Base-by-base conservation (phyloP, 2,888 invertebrate species). In the Pasiphila rectangulata region DNA sequence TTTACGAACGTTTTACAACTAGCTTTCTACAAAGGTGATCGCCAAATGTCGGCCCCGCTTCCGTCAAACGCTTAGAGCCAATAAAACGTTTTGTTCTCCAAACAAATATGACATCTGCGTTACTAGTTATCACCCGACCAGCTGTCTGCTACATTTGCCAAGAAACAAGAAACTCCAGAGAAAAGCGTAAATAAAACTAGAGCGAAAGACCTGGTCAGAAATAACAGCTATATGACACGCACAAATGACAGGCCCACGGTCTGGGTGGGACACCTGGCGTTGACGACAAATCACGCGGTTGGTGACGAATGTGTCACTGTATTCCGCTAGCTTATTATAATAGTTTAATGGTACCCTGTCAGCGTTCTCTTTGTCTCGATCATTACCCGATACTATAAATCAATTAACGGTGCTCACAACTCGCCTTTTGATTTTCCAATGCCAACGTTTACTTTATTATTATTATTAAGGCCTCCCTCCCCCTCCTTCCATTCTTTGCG, bases 21-120 rank as follows among this genome's bases (percentile, higher is more conserved):
- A 76, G 69, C 75, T 81, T 79, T 79, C 80, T 74, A 76, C 83
- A 81, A 84, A 86, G 85, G 83, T 84, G 79, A 85, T 75, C 77
- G 68, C 75, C 77, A 76, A 78, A 79, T 76, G 76, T 73, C 67
- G 66, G 58, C 57, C 54, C 51, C 55, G 63, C 72, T 79, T 79
- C 80, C 78, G 75, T 70, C 72, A 65, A 69, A 69, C 56, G 23
- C 35, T 13, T n/a, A n/a, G n/a, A n/a, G 42, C 44, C 50, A 54
- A 51, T 59, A 71, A 71, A 74, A 54, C 43, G 45, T 61, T 71
- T 74, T 71, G 67, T 69, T 68, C 45, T 57, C 56, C 57, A 60
- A 58, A 62, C 56, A 57, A 61, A 59, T 51, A 59, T 54, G 24
- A 55, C 55, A 64, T 61, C 61, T 64, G 67, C 47, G 32, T 30